phyloP scores from a whole-genome alignment of 2,113 vertebrate species.

The Ivindomyrus marchei region DNA sequence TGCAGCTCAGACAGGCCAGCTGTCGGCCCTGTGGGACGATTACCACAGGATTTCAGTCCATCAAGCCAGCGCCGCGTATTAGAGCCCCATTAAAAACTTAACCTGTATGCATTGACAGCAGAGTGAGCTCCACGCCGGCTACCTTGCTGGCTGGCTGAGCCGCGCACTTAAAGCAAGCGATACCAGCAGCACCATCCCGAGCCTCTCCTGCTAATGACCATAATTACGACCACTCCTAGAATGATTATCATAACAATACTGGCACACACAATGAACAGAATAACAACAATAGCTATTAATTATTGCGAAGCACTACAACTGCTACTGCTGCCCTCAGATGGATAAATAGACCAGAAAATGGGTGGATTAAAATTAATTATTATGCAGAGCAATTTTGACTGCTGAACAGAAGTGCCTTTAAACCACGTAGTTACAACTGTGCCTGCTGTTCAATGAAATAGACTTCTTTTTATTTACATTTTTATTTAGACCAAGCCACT shows the following conservation, averaged over 20 bases:
- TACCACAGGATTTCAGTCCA: slow-evolving; percentile 63
- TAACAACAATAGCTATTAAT: background rate
- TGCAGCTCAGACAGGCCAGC: slow-evolving; percentile 87
- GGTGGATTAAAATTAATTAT: slow-evolving; percentile 7
- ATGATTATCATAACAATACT: slow-evolving; percentile 13
- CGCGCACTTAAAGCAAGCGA: background rate
- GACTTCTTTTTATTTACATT: background rate
- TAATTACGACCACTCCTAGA: background rate
- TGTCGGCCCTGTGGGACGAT: slow-evolving; percentile 71
- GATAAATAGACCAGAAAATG: background rate
- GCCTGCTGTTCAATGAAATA: background rate
- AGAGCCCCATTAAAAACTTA: slow-evolving; percentile 66
- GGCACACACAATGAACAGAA: background rate
- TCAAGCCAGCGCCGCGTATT: slow-evolving; percentile 62
- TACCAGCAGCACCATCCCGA: background rate
- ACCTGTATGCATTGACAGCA: slow-evolving; percentile 48
- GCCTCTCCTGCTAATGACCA: background rate
- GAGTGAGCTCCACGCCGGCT: background rate
- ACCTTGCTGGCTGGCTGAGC: background rate
- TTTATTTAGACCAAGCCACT: background rate
- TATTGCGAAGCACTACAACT: background rate
- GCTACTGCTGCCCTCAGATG: background rate
- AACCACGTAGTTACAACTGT: background rate
- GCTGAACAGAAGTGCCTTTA: background rate
- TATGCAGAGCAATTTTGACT: background rate